Evolutionary conservation across 2,113 vertebrate genomes (phyloP), one percentile per base, ranked within the genome.

Genomic region (Caretta caretta): DNA sequence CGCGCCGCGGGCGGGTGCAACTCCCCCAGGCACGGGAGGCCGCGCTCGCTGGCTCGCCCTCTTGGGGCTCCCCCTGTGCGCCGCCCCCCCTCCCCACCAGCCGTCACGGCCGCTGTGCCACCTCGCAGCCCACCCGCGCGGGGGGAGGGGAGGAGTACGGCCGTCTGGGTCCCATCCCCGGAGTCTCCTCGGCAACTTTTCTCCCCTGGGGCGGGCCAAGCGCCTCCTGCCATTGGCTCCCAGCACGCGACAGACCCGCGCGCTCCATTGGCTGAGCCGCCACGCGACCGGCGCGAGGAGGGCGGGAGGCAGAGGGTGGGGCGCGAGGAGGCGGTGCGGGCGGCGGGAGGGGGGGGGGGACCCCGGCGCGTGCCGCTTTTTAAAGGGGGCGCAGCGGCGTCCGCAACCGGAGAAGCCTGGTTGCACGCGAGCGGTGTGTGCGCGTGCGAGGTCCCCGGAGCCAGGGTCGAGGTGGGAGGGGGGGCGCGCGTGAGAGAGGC

Each of bases 331-430:
- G 62, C 65, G 90, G 59, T 42, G 94, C 19, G 72, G 25, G 57
- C 51, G 90, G 42, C 42, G 42, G 42, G 5, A 91, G 91, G 90
- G 38, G 38, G 96, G 93, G 90, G 96, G 96, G 87, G 90, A 79
- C 97, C 96, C 97, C 98, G 99, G 98, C 99, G 99, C 99, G 99
- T 99, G 99, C 99, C 99, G 99, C 99, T 99, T 99, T 99, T 99
- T 99, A 99, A 99, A 99, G 98, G 97, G 98, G 98, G 98, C 98
- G 97, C 98, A 89, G 98, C 98, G 98, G 98, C 98, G 98, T 93
- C 98, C 98, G 99, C 99, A 99, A 99, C 98, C 98, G 98, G 99
- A 99, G 99, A 99, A 98, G 98, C 97, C 98, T 97, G 97, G 96
- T 97, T 96, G 98, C 98, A 98, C 98, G 98, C 98, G 98, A 98